These are phyloP conservation scores for Selene dorsalis DNA, from an alignment of 2,797 vertebrate species.

Conservation along the genomic window DNA sequence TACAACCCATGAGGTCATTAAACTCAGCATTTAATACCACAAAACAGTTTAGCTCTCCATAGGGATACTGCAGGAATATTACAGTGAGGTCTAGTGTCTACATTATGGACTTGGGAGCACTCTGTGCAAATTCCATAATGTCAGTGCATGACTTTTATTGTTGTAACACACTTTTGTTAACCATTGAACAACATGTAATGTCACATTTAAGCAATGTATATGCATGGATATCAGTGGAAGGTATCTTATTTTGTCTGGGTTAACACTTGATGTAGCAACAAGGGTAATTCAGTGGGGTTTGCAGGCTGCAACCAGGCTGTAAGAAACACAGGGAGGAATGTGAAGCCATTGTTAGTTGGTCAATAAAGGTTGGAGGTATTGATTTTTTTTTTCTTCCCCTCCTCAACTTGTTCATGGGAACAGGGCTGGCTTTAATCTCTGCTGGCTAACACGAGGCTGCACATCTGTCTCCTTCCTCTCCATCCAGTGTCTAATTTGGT, in stretches of 20 bases:
- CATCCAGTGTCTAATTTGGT: no score
- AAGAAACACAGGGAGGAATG: constrained; percentile 20
- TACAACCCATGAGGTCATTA: constrained; percentile 51
- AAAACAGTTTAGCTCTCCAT: constrained; percentile 39
- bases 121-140: constrained; percentile 38
- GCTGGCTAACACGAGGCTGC: neutral
- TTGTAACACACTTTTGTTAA: constrained; percentile 11
- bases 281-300: neutral
- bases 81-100: constrained; percentile 26
- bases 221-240: neutral
- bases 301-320: neutral
- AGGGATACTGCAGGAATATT: constrained; percentile 41
- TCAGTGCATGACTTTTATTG: constrained; percentile 35
- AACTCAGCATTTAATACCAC: constrained; percentile 65
- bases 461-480: neutral
- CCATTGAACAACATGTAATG: neutral
- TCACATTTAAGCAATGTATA: neutral
- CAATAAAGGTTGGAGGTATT: constrained; percentile 56
- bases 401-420: constrained; percentile 33
- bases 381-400: constrained; percentile 12
- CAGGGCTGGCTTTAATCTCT: constrained; percentile 12
- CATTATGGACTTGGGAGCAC: constrained; percentile 49
- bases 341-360: constrained; percentile 48
- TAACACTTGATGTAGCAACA: neutral
- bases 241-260: neutral